Evolutionary conservation across 2,113 vertebrate species (phyloP), one percentile per base, ranked within the genome.

Genomic region (Oreochromis niloticus): DNA sequence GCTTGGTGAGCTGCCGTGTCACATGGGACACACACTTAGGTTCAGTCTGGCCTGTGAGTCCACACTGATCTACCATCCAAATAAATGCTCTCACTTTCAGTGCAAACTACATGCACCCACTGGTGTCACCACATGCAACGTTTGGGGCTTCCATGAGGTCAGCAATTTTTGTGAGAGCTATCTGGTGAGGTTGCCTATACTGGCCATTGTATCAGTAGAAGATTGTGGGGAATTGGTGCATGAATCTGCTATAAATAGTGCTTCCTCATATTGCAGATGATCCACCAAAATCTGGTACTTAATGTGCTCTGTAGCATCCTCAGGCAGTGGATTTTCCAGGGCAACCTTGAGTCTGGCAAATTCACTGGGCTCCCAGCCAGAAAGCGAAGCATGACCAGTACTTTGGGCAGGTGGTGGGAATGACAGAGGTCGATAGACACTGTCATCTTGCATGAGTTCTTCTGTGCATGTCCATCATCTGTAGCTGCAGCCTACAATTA

Each of bases 51-150:
- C 52, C 10, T 22, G 52, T 55, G 52, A 55, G 0, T 55, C 52
- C 0, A 22, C 12, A 5, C 5, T 55, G n/a, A 55, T 55, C 52
- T 55, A 6, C 0, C 19, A 54, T 54, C 5, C 52, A 54, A 54
- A 22, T 22, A 55, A 1, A 1, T 55, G 50, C 9, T 85, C 16
- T 59, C 73, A 84, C 55, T 27, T 84, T 87, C 50, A 54, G 19
- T 54, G 50, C 19, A 3, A n/a, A 54, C 2, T 54, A 0, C 50
- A 2, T 54, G 9, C 0, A 1, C 50, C 19, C 4, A n/a, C 50
- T 54, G 0, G 0, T 54, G 50, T n/a, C 50, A n/a, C 0, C 50
- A 0, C 0, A 54, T n/a, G 54, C n/a, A 55, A 55, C 22, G 9
- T 22, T 54, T 0, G 6, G 52, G 1, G 52, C 52, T 54, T 54